Base-by-base conservation (phyloP, 2,888 invertebrate species). In the Scaptomyza caliginosa region DNA sequence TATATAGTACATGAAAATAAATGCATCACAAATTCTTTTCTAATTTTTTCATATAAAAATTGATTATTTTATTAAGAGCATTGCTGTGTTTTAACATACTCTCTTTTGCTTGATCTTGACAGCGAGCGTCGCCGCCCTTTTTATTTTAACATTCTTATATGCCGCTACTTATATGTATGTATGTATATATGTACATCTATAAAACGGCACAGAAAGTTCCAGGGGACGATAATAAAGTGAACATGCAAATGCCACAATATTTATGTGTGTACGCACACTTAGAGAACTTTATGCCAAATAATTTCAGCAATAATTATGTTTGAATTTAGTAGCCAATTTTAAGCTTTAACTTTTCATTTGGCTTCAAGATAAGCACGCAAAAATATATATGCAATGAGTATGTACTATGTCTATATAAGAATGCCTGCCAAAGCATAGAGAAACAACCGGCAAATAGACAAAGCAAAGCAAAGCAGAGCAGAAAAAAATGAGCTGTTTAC, bases 101-200 rank as follows among this genome's bases (percentile, higher is more conserved):
- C 24, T 52, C 6, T 43, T 36, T 46, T 6, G 30, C 16, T 51
- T 71, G 75, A 71, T 75, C 75, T 71, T 71, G 57, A 69, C 28
- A n/a, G 13, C 40, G 34, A 32, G 32, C 54, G 36, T 65, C 50
- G 45, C 64, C 55, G 65, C 34, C n/a, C n/a, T 55, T 40, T 48
- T 21, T 17, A 21, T 45, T 38, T 55, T n/a, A 42, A 30, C 16
- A 32, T 50, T 42, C 30, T 4, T 3, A 49, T 45, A 10, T 45
- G 24, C 36, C 17, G 16, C 40, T 16, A 39, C 17, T 23, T n/a
- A 13, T n/a, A n/a, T n/a, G n/a, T n/a, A n/a, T n/a, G n/a, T n/a
- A n/a, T n/a, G 13, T 36, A 24, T 13, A 39, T 17, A 57, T 10
- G 10, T 13, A 45, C 23, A 38, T 13, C 4, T n/a, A 30, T 30